Evolutionary conservation across 2,797 vertebrate species (phyloP), one percentile per base, ranked within the genome.

Genomic region (Meda fulgida): DNA sequence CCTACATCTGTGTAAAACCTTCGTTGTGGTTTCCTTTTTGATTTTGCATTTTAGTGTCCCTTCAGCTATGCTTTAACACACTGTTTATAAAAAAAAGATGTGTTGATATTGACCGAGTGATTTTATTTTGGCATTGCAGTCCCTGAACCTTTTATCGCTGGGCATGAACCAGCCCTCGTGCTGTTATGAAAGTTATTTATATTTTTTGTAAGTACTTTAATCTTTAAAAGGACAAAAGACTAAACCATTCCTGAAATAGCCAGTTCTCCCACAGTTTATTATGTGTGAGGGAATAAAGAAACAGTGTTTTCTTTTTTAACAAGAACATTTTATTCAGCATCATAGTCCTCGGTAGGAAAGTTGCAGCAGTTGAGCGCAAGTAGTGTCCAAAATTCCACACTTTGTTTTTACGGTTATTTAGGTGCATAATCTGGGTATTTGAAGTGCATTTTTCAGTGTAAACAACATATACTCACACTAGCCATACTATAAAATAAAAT

Each of bases 181-280:
- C 29, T 36, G 60, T 19, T 70, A 55, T 70, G 1, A 70, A 80
- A 36, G 29, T 19, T 75, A 83, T 83, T 83, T 76, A 66, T 66
- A 83, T 58, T 29, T 83, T 65, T 65, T 66, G 16, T 53, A 3
- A 53, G 70, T 31, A 11, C 36, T 75, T 38, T 66, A 1, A 48
- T 51, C 58, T 83, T 83, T 83, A 83, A 75, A 83, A 76, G 71
- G 71, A 66, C 43, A 83, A 21, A 34, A 21, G 5, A 65, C 51
- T 36, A 66, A 29, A 29, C 29, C 43, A 29, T 23, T 66, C 5
- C 58, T 83, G 31, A 75, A 75, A 75, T 66, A 53, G 58, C 29
- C 31, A 26, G 29, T 18, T 83, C 75, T n/a, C 71, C 40, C 23
- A 65, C 58, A 75, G 43, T 75, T 36, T 75, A 51, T 65, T 63